Conservation (phyloP, 2,888 invertebrate genomes). For the Acleris holmiana region DNA sequence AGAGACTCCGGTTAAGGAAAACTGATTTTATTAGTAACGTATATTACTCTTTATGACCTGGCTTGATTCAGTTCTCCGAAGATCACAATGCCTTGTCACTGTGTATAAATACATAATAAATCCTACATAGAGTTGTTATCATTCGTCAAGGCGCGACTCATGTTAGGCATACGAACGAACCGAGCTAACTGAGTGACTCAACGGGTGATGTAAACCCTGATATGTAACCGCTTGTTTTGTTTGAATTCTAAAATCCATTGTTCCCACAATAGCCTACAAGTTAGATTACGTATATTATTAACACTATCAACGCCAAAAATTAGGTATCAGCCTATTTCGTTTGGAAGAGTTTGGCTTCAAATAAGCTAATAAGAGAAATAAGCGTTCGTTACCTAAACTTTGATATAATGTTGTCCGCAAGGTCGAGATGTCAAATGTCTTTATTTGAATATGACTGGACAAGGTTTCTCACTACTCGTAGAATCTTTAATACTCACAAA, state of each 20-base stretch:
- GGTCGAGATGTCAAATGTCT: no score
- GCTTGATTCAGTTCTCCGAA: constrained; percentile 3
- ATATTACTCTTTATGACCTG: not conserved
- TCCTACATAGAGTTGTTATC: constrained; percentile 31
- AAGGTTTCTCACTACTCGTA: no score
- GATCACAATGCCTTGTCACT: constrained; percentile 6
- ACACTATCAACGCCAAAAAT: no score
- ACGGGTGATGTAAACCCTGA: constrained; percentile 21
- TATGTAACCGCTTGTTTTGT: constrained; percentile 3
- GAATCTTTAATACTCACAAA: no score
- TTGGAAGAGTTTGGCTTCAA: no score
- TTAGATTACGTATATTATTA: not conserved
- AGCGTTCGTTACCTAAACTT: no score
- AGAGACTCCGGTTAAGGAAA: no score
- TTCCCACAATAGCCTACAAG: not conserved
- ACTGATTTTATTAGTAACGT: no score
- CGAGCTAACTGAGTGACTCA: constrained; percentile 31
- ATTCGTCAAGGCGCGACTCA: constrained; percentile 38
- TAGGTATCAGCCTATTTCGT: no score
- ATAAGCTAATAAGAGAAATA: no score
- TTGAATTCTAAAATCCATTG: constrained; percentile 7
- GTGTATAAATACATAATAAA: constrained; percentile 3
- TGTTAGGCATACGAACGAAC: constrained; percentile 38
- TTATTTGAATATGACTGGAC: no score
- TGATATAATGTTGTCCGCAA: no score